Conservation (phyloP, 1,140 invertebrate species). For the Pararge aegeria region DNA sequence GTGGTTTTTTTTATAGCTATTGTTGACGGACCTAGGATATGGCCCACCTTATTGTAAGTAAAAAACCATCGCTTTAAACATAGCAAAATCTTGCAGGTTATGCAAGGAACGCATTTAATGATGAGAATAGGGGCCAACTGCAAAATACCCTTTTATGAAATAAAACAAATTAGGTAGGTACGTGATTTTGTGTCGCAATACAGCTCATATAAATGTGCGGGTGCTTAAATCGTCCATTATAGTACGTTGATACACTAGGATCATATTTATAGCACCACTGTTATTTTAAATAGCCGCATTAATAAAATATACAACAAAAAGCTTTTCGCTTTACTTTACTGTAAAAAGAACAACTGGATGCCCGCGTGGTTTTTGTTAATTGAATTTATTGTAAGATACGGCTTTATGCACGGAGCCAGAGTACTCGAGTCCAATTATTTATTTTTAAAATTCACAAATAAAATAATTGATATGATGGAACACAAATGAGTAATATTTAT, state of each 20-base stretch:
- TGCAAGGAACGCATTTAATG: too few relatives aligned
- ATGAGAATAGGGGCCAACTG: too few relatives aligned
- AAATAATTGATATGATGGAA: too few relatives aligned
- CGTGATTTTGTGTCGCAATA: background rate
- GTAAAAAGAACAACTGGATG: constrained; percentile 12
- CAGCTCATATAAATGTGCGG: background rate
- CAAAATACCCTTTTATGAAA: too few relatives aligned
- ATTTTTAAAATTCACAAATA: too few relatives aligned
- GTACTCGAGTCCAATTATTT: background rate
- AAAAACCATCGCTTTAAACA: too few relatives aligned
- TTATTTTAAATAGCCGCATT: constrained; percentile 17
- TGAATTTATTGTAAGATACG: constrained; percentile 18
- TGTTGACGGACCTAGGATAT: too few relatives aligned
- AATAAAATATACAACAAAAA: constrained; percentile 19
- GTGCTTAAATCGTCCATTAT: background rate
- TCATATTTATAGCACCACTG: constrained; percentile 15
- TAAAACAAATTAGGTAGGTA: background rate
- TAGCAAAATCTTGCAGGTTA: too few relatives aligned
- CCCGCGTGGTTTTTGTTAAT: constrained; percentile 11
- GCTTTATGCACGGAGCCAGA: background rate
- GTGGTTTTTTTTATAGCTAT: too few relatives aligned
- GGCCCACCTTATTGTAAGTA: too few relatives aligned
- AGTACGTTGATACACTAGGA: background rate
- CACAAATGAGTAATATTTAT: too few relatives aligned
- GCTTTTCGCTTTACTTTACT: constrained; percentile 14